phyloP scores from a whole-genome alignment of 1,140 invertebrate genomes.

The Magallana ariakensis region DNA sequence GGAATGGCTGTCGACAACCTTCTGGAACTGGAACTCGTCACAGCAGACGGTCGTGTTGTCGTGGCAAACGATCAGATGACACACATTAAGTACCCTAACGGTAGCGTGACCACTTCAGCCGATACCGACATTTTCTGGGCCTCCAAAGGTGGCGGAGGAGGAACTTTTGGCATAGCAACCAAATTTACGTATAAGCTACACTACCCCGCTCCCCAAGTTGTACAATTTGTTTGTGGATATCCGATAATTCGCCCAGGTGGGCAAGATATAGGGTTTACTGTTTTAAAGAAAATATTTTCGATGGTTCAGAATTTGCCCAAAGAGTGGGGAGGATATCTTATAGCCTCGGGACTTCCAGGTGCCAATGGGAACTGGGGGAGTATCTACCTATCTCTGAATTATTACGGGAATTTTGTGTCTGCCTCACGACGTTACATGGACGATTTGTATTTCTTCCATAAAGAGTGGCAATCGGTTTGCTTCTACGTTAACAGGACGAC shows the following conservation, averaged over 20 bases:
- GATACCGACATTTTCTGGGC: constrained; percentile 68
- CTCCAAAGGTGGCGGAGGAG: constrained; percentile 67
- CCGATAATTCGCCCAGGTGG: constrained; percentile 39
- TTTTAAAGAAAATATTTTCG: constrained; percentile 45
- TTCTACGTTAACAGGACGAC: constrained; percentile 28
- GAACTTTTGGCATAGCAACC: constrained; percentile 65
- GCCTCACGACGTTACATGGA: constrained; percentile 12
- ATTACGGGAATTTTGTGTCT: constrained; percentile 41
- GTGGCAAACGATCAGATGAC: constrained; percentile 31
- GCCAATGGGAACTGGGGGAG: background rate
- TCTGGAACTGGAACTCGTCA: constrained; percentile 62
- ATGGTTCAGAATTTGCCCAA: constrained; percentile 23
- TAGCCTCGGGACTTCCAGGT: background rate
- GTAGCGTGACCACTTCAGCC: background rate
- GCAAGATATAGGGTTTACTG: constrained; percentile 11
- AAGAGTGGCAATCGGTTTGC: constrained; percentile 18
- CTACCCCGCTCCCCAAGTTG: constrained; percentile 36
- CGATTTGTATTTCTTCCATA: constrained; percentile 31
- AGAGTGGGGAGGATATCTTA: constrained; percentile 54
- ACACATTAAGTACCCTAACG: constrained; percentile 15
- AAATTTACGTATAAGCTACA: constrained; percentile 63
- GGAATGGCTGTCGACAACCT: constrained; percentile 70
- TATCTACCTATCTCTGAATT: background rate
- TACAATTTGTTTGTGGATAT: constrained; percentile 4
- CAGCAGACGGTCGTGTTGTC: constrained; percentile 50